These are phyloP conservation scores for Plagodis pulveraria DNA, from an alignment of 2,888 invertebrate species.

Conservation along the genomic window DNA sequence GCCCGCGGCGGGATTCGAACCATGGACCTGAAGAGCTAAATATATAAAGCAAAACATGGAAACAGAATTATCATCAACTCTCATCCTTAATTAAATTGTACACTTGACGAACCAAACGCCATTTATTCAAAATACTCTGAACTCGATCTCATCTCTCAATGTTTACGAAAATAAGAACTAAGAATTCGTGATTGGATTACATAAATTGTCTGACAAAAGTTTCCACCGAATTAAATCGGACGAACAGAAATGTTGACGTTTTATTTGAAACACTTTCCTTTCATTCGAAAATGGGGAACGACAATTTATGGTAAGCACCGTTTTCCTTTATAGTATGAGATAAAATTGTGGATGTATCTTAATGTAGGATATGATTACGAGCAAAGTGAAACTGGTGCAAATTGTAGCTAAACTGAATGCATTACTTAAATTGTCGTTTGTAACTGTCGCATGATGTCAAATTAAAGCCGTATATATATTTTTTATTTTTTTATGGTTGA, in stretches of 20 bases:
- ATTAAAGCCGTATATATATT: neutral
- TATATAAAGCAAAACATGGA: slow-evolving; percentile 1
- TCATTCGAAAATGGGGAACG: slow-evolving; percentile 28
- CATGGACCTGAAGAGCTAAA: too few species aligned
- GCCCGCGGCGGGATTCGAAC: too few species aligned
- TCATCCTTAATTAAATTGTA: slow-evolving; percentile 7
- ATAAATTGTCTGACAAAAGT: slow-evolving; percentile 41
- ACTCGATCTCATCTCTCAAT: slow-evolving; percentile 18
- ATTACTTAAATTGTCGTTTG: neutral
- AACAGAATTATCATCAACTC: slow-evolving; percentile 1
- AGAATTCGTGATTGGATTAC: slow-evolving; percentile 42
- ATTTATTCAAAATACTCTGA: slow-evolving; percentile 21
- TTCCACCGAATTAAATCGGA: slow-evolving; percentile 42
- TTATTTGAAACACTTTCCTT: slow-evolving; percentile 41
- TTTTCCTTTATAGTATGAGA: slow-evolving; percentile 28
- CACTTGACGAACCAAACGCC: slow-evolving; percentile 5
- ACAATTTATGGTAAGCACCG: slow-evolving; percentile 30
- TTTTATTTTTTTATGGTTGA: too few species aligned
- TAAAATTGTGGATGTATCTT: slow-evolving; percentile 23
- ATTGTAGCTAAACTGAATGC: slow-evolving; percentile 2
- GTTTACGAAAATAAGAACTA: slow-evolving; percentile 34
- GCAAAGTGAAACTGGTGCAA: slow-evolving; percentile 2
- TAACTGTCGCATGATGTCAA: neutral
- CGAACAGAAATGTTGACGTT: slow-evolving; percentile 44
- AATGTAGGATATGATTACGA: slow-evolving; percentile 13